Conservation (phyloP, 2,113 vertebrate genomes). For the Oxyruncus cristatus region DNA sequence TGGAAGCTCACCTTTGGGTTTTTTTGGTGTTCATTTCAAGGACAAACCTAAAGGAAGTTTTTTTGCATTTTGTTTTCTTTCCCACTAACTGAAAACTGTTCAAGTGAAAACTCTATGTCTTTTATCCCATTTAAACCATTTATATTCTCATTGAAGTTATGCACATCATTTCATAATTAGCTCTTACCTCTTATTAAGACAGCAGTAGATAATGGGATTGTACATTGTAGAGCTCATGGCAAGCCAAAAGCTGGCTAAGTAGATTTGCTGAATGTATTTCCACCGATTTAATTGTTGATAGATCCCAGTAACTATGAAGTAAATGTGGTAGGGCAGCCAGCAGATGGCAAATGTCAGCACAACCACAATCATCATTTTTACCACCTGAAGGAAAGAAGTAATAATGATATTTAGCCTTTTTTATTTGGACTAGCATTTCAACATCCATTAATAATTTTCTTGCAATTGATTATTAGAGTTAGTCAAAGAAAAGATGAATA, state of each 20-base stretch:
- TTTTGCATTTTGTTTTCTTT: background rate
- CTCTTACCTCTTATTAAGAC: conserved; percentile 93
- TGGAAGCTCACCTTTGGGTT: rapidly evolving
- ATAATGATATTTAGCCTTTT: background rate
- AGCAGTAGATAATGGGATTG: conserved; percentile 99
- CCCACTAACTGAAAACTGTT: background rate
- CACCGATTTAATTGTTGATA: conserved; percentile 81
- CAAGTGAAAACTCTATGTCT: background rate
- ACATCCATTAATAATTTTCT: background rate
- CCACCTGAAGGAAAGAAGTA: conserved; percentile 80
- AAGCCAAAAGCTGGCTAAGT: conserved; percentile 92
- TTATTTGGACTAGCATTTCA: background rate
- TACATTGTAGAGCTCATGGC: conserved; percentile 99
- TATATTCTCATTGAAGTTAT: background rate
- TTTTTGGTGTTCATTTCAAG: background rate
- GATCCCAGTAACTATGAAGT: conserved; percentile 89
- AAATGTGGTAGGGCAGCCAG: conserved; percentile 95
- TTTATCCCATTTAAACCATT: background rate
- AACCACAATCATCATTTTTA: conserved; percentile 99
- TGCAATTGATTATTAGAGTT: background rate
- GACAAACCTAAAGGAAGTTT: background rate
- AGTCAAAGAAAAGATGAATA: background rate
- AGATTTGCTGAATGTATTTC: conserved; percentile 97
- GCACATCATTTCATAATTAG: background rate
- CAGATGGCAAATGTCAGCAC: conserved; percentile 94